Evolutionary conservation across 2,888 invertebrate species (phyloP).

Genomic region (Synanthedon myopaeformis): DNA sequence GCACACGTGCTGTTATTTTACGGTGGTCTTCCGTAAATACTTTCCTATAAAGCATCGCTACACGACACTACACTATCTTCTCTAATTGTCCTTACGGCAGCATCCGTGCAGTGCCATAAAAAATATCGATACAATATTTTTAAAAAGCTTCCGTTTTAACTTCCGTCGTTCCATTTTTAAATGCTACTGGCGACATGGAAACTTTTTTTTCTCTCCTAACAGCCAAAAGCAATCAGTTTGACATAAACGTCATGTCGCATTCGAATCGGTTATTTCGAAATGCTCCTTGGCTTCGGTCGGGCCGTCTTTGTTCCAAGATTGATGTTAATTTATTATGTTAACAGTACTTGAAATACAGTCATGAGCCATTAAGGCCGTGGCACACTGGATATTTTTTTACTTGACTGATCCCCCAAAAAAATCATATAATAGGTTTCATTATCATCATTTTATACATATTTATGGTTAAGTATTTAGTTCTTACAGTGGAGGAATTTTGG

Average conservation of each 20-base stretch:
- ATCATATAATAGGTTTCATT: no score
- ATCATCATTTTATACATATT: no score
- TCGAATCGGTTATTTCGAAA: slow-evolving; percentile 20
- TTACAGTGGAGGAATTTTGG: no score
- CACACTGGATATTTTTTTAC: not conserved
- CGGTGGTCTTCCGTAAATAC: no score
- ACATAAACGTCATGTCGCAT: slow-evolving; percentile 8
- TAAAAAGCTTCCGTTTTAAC: slow-evolving; percentile 30
- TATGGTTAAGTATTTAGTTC: no score
- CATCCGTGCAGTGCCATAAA: no score
- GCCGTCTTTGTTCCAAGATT: slow-evolving; percentile 25
- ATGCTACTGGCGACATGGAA: slow-evolving; percentile 14
- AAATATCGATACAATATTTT: slow-evolving; percentile 8
- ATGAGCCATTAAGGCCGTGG: slow-evolving; percentile 2
- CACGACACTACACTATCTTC: no score
- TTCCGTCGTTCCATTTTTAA: slow-evolving; percentile 19
- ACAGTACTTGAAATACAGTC: slow-evolving; percentile 7
- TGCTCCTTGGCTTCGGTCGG: slow-evolving; percentile 5
- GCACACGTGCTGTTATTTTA: no score
- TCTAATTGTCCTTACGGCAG: no score
- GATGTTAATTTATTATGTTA: slow-evolving; percentile 18
- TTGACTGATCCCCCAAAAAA: no score
- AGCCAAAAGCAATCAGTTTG: not conserved
- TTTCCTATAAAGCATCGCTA: no score
- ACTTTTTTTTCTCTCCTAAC: not conserved